Evolutionary conservation across 2,888 invertebrate genomes (phyloP).

Genomic region (Ferrisia virgata): DNA sequence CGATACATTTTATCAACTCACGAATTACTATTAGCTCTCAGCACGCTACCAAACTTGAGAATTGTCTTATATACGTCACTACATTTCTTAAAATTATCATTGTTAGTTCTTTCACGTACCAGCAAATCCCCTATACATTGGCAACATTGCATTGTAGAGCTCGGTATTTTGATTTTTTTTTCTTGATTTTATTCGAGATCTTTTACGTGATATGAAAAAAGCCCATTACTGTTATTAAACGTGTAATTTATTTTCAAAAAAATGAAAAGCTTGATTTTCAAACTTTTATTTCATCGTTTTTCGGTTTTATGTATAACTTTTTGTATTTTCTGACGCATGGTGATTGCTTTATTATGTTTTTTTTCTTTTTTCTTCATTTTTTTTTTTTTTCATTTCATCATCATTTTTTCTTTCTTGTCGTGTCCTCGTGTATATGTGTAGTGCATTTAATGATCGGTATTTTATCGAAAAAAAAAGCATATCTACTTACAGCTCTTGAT

Average conservation of each 20-base stretch:
- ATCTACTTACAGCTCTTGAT: background rate
- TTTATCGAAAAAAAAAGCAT: background rate
- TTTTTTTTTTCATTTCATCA: too few relatives aligned
- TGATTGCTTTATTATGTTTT: background rate
- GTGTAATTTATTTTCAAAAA: constrained; percentile 30
- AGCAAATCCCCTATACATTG: constrained; percentile 34
- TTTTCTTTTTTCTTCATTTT: background rate
- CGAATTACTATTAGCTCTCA: constrained; percentile 39
- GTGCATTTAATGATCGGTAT: background rate
- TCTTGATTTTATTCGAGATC: constrained; percentile 33
- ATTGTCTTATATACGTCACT: constrained; percentile 21
- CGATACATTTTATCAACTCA: constrained; percentile 27
- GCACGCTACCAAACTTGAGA: constrained; percentile 33
- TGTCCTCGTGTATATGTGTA: too few relatives aligned
- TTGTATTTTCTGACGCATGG: background rate
- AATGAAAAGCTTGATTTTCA: constrained; percentile 8
- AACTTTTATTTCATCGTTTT: constrained; percentile 22
- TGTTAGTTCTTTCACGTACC: constrained; percentile 35
- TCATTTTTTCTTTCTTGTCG: background rate
- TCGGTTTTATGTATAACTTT: background rate
- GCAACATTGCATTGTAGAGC: constrained; percentile 33
- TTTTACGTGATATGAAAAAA: constrained; percentile 38
- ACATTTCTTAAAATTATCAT: constrained; percentile 36
- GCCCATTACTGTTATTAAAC: constrained; percentile 39
- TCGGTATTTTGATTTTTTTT: constrained; percentile 25